Percentiles rank a stretch among this genome's conserved stretches.
These are phyloP conservation scores for Papilio aristodemus DNA, from an alignment of 1,140 invertebrate species.

Conservation along the genomic window DNA sequence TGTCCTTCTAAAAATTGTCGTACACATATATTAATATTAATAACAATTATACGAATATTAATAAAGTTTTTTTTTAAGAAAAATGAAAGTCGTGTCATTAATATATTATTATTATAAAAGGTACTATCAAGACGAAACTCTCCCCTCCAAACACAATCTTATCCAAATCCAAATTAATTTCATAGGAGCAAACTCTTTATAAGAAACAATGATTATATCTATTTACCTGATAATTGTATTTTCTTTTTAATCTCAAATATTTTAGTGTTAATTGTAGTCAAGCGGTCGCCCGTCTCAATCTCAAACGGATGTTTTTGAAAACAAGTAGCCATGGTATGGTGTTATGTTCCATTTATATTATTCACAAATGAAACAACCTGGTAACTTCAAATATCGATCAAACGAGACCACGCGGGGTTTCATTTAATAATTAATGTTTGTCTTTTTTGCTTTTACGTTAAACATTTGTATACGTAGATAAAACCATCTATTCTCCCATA, in stretches of 20 bases:
- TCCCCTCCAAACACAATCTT: no score
- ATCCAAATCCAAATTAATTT: background rate
- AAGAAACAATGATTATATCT: background rate
- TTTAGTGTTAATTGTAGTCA: slow-evolving; percentile 86
- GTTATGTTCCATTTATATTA: slow-evolving; percentile 36
- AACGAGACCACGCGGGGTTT: background rate
- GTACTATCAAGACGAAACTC: no score
- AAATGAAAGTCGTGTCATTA: no score
- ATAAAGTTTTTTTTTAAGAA: no score
- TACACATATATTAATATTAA: background rate
- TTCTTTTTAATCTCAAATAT: slow-evolving; percentile 91
- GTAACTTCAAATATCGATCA: slow-evolving; percentile 38
- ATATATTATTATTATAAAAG: no score
- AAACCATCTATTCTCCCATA: background rate
- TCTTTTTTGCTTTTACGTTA: background rate
- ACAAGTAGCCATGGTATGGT: slow-evolving; percentile 70
- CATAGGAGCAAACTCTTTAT: background rate
- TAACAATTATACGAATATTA: no score
- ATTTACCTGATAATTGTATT: slow-evolving; percentile 88
- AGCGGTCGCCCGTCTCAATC: slow-evolving; percentile 80
- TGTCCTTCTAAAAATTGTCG: slow-evolving; percentile 84
- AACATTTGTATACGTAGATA: background rate
- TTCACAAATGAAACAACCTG: slow-evolving; percentile 40
- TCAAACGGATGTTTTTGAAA: slow-evolving; percentile 78
- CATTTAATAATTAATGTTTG: background rate